Base-by-base conservation (phyloP, 1,140 invertebrate genomes). In the Temnothorax curvispinosus region DNA sequence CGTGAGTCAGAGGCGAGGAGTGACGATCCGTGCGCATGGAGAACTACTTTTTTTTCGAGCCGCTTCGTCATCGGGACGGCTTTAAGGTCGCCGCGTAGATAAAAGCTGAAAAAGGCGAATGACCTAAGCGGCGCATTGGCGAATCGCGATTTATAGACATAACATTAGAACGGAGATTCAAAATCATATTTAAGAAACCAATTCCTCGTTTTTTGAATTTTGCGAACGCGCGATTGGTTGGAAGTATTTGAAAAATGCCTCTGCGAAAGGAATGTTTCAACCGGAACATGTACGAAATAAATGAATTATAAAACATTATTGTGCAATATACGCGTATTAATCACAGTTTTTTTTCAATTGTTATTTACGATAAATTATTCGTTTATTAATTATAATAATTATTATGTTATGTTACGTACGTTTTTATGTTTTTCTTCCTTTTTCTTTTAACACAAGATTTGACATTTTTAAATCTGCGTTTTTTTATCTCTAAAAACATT, bases 1-100 rank as follows among this genome's bases (percentile, higher is more conserved):
- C 41, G 41, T 35, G 87, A 88, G 80, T 88, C 87, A 88, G 80
- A 86, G 41, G 9, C 58, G 13, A 52, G 47, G 47, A 35, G 6
- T 32, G 52, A n/a, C 65, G 15, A 15, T 27, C 5, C 38, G 6
- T 35, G 52, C 18, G 18, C 3, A 44, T 41, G 44, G 18, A 69
- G 32, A 58, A 58, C 27, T 89, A 44, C 65, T 82, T 87, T 78
- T 41, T 84, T 84, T 58, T 56, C 27, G 65, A 3, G 44, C 54
- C 71, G 41, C 64, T 77, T 87, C 62, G 58, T 71, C 13, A 47
- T 35, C 58, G 50, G 21, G n/a, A 47, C 27, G 18, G n/a, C 38
- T 64, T 64, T 50, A 47, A 86, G 87, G 32, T 47, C 50, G 32
- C 44, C 50, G 7, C 21, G 18, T 8, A 35, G 71, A 65, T 50